Evolutionary conservation across 2,113 vertebrate species (phyloP), one percentile per base, ranked within the genome.

Genomic region (Candoia aspera): DNA sequence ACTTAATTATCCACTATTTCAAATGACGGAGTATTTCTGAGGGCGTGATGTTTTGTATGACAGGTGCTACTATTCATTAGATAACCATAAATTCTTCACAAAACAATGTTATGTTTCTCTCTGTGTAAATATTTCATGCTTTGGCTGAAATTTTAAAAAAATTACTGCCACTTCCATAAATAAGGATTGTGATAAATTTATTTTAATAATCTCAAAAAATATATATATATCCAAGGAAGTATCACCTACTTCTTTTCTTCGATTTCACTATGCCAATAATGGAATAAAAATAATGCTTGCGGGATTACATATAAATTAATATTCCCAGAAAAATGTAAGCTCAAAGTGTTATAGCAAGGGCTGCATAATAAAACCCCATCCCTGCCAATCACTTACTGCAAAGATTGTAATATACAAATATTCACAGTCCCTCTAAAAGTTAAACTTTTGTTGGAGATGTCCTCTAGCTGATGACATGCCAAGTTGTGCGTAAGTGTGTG

Each of bases 71-170:
- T 90, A n/a, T 85, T 85, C 60, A 91, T n/a, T 53, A 79, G 83
- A 8, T 53, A 23, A 62, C n/a, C 42, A 58, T 59, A 19, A 57
- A 90, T 26, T 79, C 8, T 15, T 46, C 57, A 55, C 4, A 54
- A 87, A 49, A 84, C n/a, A 62, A 42, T 53, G n/a, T 5, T 62
- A 6, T 68, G 37, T 85, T 79, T 60, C 12, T 84, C 62, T 84
- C 5, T 79, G 1, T 84, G 55, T 89, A 89, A 89, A 92, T 54
- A 57, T 92, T 92, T 84, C 59, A 86, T 86, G 33, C 42, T 90
- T 86, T 54, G 49, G 83, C 26, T 26, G 23, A 60, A 49, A 57
- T 59, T 37, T 33, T 37, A 89, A 84, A 64, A 62, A 53, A 29
- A 21, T 6, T 68, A 33, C 26, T 42, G 24, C 59, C 24, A 86